phyloP scores from a whole-genome alignment of 2,113 vertebrate species.

The Brienomyrus longianalis region DNA sequence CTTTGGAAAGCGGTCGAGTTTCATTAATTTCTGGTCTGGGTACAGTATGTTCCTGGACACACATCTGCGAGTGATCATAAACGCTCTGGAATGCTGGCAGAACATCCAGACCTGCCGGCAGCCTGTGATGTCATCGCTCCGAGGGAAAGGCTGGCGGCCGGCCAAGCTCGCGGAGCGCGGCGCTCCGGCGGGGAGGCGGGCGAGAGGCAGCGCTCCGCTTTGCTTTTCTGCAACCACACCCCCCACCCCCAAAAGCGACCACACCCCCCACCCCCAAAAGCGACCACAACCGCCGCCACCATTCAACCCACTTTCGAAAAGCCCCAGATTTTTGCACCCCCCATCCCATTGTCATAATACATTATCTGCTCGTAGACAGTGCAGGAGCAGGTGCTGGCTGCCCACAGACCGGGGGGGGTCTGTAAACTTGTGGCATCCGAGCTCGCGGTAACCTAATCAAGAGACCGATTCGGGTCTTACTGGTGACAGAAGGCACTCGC shows the following conservation, averaged over 20 bases:
- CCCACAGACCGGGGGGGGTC: not conserved
- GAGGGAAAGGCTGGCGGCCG: constrained; percentile 72
- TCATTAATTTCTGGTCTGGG: constrained; percentile 99
- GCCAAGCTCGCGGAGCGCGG: constrained; percentile 58
- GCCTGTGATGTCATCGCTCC: constrained; percentile 89
- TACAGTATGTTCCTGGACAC: constrained; percentile 99
- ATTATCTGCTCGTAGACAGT: constrained; percentile 27
- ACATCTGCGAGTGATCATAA: constrained; percentile 99
- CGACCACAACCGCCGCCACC: not conserved
- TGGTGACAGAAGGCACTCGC: not conserved
- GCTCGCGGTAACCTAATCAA: not conserved
- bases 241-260: not conserved
- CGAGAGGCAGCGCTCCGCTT: not conserved
- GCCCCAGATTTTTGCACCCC: constrained; percentile 41
- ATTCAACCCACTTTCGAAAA: constrained; percentile 33
- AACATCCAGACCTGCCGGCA: constrained; percentile 99
- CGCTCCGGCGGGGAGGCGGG: constrained; percentile 11
- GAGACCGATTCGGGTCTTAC: not conserved
- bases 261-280: constrained; percentile 6
- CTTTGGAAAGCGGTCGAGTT: constrained; percentile 90
- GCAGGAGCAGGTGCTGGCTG: constrained; percentile 10
- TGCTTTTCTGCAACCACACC: not conserved
- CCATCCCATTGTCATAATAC: constrained; percentile 24
- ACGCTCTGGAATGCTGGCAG: constrained; percentile 98
- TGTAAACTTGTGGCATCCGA: not conserved